Evolutionary conservation across 2,113 vertebrate species (phyloP).

Genomic region (Baryphthengus martii): DNA sequence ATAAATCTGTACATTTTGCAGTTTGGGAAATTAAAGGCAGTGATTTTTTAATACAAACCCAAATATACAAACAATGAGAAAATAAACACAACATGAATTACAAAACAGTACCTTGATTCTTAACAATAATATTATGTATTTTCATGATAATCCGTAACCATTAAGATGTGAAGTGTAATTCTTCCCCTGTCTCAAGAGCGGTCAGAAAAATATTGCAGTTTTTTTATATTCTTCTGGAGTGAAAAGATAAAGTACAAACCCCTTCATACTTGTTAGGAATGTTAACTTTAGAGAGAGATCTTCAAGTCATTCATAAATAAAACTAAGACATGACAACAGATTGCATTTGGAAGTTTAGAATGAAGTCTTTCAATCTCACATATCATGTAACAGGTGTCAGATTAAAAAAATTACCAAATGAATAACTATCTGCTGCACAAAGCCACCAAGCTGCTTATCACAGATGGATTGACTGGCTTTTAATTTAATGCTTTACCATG

Average conservation of each 20-base stretch:
- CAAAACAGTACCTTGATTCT: neutral
- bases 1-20: neutral
- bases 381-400: neutral
- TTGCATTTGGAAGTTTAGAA: neutral
- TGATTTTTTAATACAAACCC: neutral
- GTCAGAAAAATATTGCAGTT: neutral
- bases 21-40: neutral
- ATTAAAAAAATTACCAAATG: neutral
- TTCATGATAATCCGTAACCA: neutral
- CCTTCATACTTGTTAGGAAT: neutral
- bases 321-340: neutral
- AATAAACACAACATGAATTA: neutral
- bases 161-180: neutral
- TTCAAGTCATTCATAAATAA: neutral
- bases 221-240: too few species aligned
- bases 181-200: neutral
- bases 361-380: neutral
- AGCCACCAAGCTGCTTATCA: neutral
- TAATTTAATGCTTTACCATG: neutral
- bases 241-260: too few species aligned
- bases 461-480: neutral
- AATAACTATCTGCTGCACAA: neutral
- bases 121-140: neutral
- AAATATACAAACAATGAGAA: neutral
- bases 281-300: neutral